A percentile compares a stretch with the other conserved stretches of the same genome.
Evolutionary conservation across 2,888 invertebrate genomes (phyloP).

Genomic region (Eupithecia vulgata): DNA sequence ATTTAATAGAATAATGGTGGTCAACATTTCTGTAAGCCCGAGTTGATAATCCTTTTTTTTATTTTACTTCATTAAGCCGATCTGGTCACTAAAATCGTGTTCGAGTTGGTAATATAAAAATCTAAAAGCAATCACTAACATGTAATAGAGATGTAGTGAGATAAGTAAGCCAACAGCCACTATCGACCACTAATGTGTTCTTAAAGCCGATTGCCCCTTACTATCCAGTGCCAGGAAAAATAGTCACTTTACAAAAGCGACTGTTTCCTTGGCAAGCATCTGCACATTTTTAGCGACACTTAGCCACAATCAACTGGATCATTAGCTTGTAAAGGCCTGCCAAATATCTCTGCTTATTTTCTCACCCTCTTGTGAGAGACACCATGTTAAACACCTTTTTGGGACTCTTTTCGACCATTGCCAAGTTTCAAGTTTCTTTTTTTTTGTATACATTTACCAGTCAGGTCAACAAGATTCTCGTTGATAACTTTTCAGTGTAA

Average conservation of each 20-base stretch:
- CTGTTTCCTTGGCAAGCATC: constrained; percentile 82
- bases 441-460: neutral
- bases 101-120: neutral
- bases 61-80: neutral
- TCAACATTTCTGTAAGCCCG: neutral
- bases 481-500: neutral
- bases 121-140: neutral
- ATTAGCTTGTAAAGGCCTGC: constrained; percentile 82
- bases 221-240: constrained; percentile 80
- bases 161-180: constrained; percentile 49
- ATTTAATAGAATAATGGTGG: neutral
- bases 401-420: constrained; percentile 59
- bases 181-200: constrained; percentile 71
- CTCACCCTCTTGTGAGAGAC: constrained; percentile 76
- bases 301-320: constrained; percentile 83
- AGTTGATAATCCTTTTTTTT: neutral
- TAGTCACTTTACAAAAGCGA: constrained; percentile 77
- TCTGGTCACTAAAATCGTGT: neutral
- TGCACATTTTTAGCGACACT: constrained; percentile 81
- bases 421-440: constrained; percentile 65
- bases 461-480: neutral
- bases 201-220: constrained; percentile 78
- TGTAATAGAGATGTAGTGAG: constrained; percentile 2
- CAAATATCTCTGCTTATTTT: constrained; percentile 80
- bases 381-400: constrained; percentile 74